Base-by-base conservation (phyloP, 2,797 vertebrate species). In the Catamblyrhynchus diadema region DNA sequence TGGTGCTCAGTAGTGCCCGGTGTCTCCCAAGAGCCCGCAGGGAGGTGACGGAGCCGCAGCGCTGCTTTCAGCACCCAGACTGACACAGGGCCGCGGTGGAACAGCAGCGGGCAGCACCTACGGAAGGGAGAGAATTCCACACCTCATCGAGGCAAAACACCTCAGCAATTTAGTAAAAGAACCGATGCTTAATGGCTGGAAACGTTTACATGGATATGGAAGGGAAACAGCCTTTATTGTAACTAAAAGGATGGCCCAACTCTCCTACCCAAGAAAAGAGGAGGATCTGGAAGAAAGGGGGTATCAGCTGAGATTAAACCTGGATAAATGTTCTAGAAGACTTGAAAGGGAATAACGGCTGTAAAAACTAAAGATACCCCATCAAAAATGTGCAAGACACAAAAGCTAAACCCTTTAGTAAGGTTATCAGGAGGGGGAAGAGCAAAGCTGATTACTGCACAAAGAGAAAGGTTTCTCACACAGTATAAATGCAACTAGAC, bases 1-100 rank as follows among this genome's bases (percentile, higher is more conserved):
- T 0, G 3, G 32, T 14, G n/a, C 53, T 60, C 1, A 1, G 23
- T 2, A 10, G 47, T 1, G 7, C 4, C 60, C 23, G 39, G 44
- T 20, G 19, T 56, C 50, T 20, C 10, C 21, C 44, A 24, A 27
- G 69, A 74, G 51, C 17, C 61, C 32, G 30, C 10, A 35, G 23
- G 0, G 20, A 53, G 56, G 47, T 18, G 14, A 2, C 1, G 2
- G 1, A 69, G 20, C 12, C 28, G 13, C 48, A 37, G 66, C 5
- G 3, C 51, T 28, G 73, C 12, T 57, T 20, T 9, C 30, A 6
- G 37, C 6, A 2, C 19, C 13, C 35, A 14, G 28, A 9, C 48
- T 10, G 65, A 15, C 8, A 25, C 57, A 19, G 14, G 20, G 33
- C 62, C 33, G 13, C 10, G 1, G 7, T 4, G 27, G n/a, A 37